Conservation (phyloP, 2,113 vertebrate genomes). For the Puma concolor region DNA sequence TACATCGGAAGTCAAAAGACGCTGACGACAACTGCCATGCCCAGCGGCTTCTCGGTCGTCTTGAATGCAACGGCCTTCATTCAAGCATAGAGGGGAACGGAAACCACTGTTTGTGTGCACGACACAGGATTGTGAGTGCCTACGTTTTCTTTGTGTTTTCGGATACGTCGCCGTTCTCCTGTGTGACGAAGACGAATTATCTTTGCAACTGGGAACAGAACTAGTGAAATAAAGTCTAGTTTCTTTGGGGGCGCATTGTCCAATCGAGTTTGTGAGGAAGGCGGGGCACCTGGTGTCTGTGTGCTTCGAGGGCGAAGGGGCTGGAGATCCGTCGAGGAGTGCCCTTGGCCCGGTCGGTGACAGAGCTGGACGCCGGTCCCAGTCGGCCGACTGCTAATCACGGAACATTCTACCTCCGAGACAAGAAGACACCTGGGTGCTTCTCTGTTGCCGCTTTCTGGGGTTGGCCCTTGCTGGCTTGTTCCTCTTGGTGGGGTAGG, state of each 20-base stretch:
- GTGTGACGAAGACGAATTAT: background rate
- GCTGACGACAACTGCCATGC: background rate
- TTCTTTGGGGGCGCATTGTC: background rate
- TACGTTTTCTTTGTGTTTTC: background rate
- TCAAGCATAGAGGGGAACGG: background rate
- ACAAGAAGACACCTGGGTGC: background rate
- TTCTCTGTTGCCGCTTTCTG: background rate
- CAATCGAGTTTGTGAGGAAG: background rate
- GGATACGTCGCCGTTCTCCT: background rate
- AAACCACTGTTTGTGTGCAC: too few species aligned
- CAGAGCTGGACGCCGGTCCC: background rate
- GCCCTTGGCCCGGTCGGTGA: background rate
- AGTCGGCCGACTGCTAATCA: rapidly evolving
- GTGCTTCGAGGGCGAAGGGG: background rate
- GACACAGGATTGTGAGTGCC: background rate
- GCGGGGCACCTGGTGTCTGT: background rate
- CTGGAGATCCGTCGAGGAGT: rapidly evolving
- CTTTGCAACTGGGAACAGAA: background rate
- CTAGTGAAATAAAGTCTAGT: background rate
- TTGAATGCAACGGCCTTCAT: background rate
- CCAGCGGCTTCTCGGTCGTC: background rate
- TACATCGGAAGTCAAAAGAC: background rate
- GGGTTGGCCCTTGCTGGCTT: background rate
- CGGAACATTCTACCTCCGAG: background rate
- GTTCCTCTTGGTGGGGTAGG: background rate